Evolutionary conservation across 2,113 vertebrate genomes (phyloP), one percentile per base, ranked within the genome.

Genomic region (Hoplias malabaricus): DNA sequence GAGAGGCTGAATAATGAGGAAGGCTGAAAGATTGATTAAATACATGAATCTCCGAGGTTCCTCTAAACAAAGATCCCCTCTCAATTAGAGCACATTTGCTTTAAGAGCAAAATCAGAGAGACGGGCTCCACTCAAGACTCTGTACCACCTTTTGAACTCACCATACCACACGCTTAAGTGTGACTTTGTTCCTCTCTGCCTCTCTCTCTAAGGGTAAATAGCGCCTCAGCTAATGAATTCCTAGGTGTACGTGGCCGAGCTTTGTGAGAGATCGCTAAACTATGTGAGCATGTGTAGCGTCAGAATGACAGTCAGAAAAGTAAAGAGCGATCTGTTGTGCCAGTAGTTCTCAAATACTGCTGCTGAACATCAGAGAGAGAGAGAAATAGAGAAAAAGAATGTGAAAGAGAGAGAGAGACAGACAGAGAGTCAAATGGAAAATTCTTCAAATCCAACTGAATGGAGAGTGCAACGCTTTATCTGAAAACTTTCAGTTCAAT

Each of bases 401-500:
- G 31, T 13, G n/a, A 40, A 59, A 71, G 48, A 69, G 61, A 27
- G 14, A 59, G 10, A 53, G 80, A 81, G 70, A 73, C 62, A 3
- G 69, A 11, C 25, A 81, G 80, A 73, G 74, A 75, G 50, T 62
- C 77, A 67, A 83, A 80, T 73, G 82, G 81, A 85, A 89, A 72
- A 89, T 79, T 74, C 83, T 83, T 86, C 85, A 74, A 71, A 78
- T 86, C 85, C 68, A 69, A 78, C 82, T 82, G 86, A 90, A 90
- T 82, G 78, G 86, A 89, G 86, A 86, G 89, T 70, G 46, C 33
- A 21, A n/a, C 16, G 84, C 31, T 10, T 59, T 83, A 80, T 90
- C 88, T 82, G 84, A 85, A 92, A 89, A 89, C 87, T 87, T 79
- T 89, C 86, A 88, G 86, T 86, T 87, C 86, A 88, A 90, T 84